A percentile compares a stretch with the other conserved stretches of the same genome.
Conservation (phyloP, 2,113 vertebrate genomes). For the Pyxicephalus adspersus region DNA sequence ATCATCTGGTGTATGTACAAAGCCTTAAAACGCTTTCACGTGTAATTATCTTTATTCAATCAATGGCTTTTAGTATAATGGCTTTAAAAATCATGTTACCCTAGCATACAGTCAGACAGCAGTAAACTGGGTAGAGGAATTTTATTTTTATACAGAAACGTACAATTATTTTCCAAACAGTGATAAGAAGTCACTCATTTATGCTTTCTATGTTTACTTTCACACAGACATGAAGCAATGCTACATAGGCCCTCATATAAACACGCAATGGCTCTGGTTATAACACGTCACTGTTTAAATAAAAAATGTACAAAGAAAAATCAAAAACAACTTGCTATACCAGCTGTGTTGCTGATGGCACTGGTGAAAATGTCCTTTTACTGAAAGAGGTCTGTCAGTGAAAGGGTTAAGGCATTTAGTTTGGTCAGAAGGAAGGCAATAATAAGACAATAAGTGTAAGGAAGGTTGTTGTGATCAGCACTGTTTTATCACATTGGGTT, state of each 20-base stretch:
- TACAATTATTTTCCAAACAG: constrained; percentile 2
- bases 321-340: background rate
- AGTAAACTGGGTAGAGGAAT: background rate
- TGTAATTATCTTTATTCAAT: too few relatives aligned
- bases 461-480: background rate
- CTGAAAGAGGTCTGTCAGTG: background rate
- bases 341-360: constrained; percentile 15
- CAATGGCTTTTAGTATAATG: too few relatives aligned
- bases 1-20: too few relatives aligned
- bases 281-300: background rate
- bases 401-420: constrained; percentile 26
- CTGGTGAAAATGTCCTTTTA: background rate
- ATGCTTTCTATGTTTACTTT: background rate
- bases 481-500: too few relatives aligned
- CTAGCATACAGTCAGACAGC: too few relatives aligned
- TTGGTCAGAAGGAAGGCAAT: background rate
- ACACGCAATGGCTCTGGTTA: constrained; percentile 3
- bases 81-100: too few relatives aligned
- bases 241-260: background rate
- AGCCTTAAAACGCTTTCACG: too few relatives aligned
- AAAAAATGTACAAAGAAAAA: background rate
- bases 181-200: background rate
- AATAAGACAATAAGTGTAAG: background rate
- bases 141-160: constrained; percentile 31
- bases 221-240: background rate